Evolutionary conservation across 2,113 vertebrate species (phyloP).

Genomic region (Peromyscus californicus): DNA sequence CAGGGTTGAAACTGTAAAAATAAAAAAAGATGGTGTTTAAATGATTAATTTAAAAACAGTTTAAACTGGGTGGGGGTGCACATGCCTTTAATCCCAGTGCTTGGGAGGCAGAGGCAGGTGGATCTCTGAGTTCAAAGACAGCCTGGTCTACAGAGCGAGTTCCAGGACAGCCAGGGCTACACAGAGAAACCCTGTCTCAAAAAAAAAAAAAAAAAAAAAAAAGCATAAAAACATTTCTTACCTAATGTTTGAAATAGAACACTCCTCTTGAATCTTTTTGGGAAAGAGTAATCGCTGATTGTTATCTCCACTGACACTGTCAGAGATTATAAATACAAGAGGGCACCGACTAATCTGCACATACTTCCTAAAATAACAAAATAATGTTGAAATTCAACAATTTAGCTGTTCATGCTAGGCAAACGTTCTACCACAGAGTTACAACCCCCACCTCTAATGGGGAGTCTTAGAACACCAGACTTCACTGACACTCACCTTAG

Average conservation of each 20-base stretch:
- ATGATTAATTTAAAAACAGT: constrained; percentile 34
- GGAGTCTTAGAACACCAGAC: not conserved
- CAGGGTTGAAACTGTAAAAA: constrained; percentile 95
- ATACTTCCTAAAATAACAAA: constrained; percentile 89
- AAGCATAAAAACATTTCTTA: constrained; percentile 74
- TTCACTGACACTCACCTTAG: constrained; percentile 91
- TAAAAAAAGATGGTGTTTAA: constrained; percentile 65
- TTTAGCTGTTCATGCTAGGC: not conserved
- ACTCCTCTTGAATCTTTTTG: constrained; percentile 92
- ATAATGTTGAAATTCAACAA: not conserved
- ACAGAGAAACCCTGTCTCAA: not conserved
- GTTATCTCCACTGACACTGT: constrained; percentile 92
- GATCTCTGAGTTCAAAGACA: not conserved
- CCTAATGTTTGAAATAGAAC: constrained; percentile 92
- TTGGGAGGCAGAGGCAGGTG: not conserved
- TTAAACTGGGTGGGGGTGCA: not conserved
- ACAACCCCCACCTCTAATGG: not conserved
- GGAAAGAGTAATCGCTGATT: constrained; percentile 94
- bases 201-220: not conserved
- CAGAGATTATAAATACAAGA: constrained; percentile 94
- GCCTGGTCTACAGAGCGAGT: not conserved
- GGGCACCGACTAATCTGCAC: constrained; percentile 90
- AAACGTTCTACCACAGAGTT: not conserved
- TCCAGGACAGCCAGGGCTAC: not conserved
- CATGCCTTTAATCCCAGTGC: not conserved